Base-by-base conservation (phyloP, 2,888 invertebrate species). In the Dasysyrphus albostriatus region DNA sequence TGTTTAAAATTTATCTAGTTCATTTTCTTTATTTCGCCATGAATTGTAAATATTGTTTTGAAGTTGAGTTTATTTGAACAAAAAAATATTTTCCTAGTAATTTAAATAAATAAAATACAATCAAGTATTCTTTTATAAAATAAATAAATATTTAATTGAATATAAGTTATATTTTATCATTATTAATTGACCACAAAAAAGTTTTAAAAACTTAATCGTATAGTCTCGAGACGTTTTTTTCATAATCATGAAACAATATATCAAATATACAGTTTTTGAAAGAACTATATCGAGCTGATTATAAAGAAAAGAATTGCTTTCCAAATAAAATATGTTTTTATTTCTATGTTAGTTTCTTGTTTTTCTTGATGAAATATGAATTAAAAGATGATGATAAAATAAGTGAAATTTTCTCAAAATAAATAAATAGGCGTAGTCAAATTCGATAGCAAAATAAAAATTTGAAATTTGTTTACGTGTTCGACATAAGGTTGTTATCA, bases 291-390 rank as follows among this genome's bases (percentile, higher is more conserved):
- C 51, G 34, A 81, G 54, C 73, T 84, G 37, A 49, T 76, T 69
- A 42, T 65, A 42, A 63, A n/a, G n/a, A n/a, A 44, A 42, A 29
- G 29, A 69, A 56, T 74, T 32, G 73, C 81, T 85, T 85, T 81
- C 69, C 49, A 69, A 85, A 78, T 85, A 82, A 81, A 79, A 74
- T 70, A 61, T 74, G 77, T 85, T 82, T 82, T 85, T 85, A 82
- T 81, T 81, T 74, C 73, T 69, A 81, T 77, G 85, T 82, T 85
- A 73, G 10, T 49, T 37, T 12, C n/a, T 81, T 54, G 51, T 80
- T 79, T 65, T 6, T 69, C 6, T 69, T 67, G 8, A 47, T 0
- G 12, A 10, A 8, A 54, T 12, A 24, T 34, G 16, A 9, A 34
- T 49, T 14, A 37, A 70, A n/a, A n/a, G 8, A 32, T n/a, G 3